phyloP scores from a whole-genome alignment of 2,797 vertebrate genomes.

The Heterohyrax brucei region DNA sequence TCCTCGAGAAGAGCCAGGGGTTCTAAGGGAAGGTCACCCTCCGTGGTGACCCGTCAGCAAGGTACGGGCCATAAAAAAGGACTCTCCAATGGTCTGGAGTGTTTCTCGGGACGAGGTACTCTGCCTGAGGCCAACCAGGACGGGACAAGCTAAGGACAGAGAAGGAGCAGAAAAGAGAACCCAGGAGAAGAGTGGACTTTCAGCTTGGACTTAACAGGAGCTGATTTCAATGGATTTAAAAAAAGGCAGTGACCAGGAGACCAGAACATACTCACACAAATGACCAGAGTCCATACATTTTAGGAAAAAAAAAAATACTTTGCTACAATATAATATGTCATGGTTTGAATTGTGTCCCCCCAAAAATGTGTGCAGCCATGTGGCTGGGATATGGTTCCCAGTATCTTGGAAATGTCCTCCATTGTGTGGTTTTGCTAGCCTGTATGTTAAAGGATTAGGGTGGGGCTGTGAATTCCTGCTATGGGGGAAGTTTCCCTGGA shows the following conservation, averaged over 20 bases:
- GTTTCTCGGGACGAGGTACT: not conserved
- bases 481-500: too few species aligned
- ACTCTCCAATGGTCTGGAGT: not conserved
- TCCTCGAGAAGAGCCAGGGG: too few species aligned
- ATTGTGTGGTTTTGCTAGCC: too few species aligned
- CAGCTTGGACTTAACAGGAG: not conserved
- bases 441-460: too few species aligned
- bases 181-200: not conserved
- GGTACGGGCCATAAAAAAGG: not conserved
- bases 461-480: too few species aligned
- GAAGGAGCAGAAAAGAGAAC: not conserved
- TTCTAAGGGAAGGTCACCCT: too few species aligned
- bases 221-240: not conserved
- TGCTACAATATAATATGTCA: not conserved
- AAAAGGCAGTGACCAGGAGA: constrained; percentile 11
- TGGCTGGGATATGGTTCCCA: too few species aligned
- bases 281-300: not conserved
- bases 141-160: not conserved
- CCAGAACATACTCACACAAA: not conserved
- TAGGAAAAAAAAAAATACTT: not conserved
- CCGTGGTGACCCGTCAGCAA: not conserved
- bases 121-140: not conserved
- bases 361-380: too few species aligned
- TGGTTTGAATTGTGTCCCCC: too few species aligned
- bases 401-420: too few species aligned